Percentiles rank a stretch among this genome's conserved stretches.
These are phyloP conservation scores for Bombus terrestris DNA, from an alignment of 1,140 invertebrate species.

Conservation along the genomic window DNA sequence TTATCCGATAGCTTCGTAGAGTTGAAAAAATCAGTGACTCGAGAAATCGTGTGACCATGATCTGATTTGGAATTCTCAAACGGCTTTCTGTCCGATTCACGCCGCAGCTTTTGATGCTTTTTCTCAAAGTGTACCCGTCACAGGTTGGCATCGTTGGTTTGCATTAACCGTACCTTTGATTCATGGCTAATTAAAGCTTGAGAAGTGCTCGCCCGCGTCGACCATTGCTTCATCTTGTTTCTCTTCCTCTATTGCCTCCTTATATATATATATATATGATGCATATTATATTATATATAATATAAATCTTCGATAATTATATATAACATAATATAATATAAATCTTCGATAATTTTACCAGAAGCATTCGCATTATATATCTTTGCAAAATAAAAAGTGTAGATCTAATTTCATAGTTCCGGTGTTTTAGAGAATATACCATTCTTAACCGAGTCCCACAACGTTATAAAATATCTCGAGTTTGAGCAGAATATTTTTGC, in stretches of 20 bases:
- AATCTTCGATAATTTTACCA: background rate
- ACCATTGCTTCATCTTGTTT: background rate
- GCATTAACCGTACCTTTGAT: constrained; percentile 68
- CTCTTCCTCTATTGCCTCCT: background rate
- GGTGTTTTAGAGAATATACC: too few relatives aligned
- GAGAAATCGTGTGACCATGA: constrained; percentile 20
- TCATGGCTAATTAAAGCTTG: constrained; percentile 65
- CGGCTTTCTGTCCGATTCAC: constrained; percentile 10
- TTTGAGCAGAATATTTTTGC: background rate
- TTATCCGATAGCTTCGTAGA: background rate
- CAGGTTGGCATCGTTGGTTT: constrained; percentile 52
- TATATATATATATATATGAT: background rate
- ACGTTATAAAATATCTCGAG: background rate
- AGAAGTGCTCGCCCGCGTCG: constrained; percentile 17
- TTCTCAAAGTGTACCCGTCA: constrained; percentile 30
- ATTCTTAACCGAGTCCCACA: too few relatives aligned
- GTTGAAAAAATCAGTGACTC: constrained; percentile 26
- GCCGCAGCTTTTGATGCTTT: constrained; percentile 44
- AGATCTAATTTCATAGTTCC: too few relatives aligned
- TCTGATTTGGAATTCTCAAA: constrained; percentile 39
- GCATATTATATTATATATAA: too few relatives aligned
- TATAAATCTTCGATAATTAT: background rate
- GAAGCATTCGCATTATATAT: too few relatives aligned
- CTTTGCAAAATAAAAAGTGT: too few relatives aligned
- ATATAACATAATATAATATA: too few relatives aligned